A percentile compares a stretch with the other conserved stretches of the same genome.
phyloP scores from a whole-genome alignment of 2,113 vertebrate genomes.

The Lepus americanus region DNA sequence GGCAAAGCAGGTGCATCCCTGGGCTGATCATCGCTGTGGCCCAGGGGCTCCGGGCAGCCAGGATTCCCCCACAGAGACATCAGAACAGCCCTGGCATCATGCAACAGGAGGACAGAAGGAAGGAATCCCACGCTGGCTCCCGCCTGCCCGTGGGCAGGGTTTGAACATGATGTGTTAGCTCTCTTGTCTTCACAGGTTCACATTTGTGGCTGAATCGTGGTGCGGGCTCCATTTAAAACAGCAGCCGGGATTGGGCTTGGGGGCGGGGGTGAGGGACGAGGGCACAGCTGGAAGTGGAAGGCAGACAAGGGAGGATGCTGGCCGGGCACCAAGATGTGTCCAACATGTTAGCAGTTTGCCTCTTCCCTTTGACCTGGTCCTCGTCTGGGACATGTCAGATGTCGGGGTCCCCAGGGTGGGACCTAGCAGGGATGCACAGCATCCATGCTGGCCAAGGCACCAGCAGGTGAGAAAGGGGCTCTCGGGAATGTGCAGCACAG shows the following conservation, averaged over 20 bases:
- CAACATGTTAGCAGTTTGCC: rapidly evolving
- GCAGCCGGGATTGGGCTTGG: background rate
- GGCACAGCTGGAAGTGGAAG: background rate
- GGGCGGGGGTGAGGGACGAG: background rate
- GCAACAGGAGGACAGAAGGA: background rate
- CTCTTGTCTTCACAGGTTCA: too few relatives aligned
- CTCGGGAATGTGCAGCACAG: background rate
- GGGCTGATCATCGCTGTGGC: too few relatives aligned
- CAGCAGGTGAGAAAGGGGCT: background rate
- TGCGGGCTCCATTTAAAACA: rapidly evolving
- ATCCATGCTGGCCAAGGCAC: rapidly evolving
- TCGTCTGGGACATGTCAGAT: background rate
- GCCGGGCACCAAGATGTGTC: background rate
- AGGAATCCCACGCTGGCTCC: background rate
- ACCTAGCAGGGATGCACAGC: too few relatives aligned
- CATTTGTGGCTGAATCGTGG: background rate
- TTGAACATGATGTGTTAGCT: too few relatives aligned
- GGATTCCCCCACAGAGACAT: background rate
- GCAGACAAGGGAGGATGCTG: rapidly evolving
- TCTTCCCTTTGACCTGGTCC: too few relatives aligned
- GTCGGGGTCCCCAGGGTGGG: rapidly evolving
- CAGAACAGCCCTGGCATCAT: too few relatives aligned
- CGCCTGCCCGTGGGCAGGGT: background rate
- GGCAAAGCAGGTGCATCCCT: background rate
- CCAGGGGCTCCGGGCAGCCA: background rate